A percentile compares a stretch with the other conserved stretches of the same genome.
phyloP scores from a whole-genome alignment of 2,113 vertebrate species.

The Oreochromis aureus region DNA sequence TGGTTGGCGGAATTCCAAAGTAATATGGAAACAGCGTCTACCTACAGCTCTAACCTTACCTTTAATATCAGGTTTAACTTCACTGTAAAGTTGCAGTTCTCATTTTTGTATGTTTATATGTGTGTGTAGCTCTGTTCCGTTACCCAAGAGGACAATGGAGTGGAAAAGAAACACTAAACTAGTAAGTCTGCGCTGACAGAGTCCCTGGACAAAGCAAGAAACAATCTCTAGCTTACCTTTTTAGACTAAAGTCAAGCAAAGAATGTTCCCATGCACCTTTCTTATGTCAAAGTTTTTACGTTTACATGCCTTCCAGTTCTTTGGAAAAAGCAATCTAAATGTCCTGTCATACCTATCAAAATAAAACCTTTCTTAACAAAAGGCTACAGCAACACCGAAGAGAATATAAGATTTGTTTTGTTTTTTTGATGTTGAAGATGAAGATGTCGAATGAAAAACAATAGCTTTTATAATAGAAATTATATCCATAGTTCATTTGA shows the following conservation, averaged over 20 bases:
- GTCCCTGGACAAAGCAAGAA: neutral
- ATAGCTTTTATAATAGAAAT: neutral
- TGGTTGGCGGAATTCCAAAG: neutral
- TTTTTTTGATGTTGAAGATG: neutral
- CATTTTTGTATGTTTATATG: neutral
- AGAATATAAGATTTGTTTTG: neutral
- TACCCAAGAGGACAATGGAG: neutral
- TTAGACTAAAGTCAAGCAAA: neutral
- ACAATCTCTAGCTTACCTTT: neutral
- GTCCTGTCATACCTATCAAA: conserved; percentile 5
- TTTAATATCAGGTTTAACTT: neutral
- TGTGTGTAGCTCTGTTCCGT: neutral
- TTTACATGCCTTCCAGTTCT: neutral
- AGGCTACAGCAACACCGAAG: neutral
- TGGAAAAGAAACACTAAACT: neutral
- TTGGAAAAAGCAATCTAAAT: neutral
- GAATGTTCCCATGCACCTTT: neutral
- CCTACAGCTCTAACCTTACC: neutral
- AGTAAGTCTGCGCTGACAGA: neutral
- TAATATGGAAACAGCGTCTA: neutral
- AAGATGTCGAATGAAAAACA: neutral
- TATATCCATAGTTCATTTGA: neutral
- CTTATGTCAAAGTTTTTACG: conserved; percentile 1
- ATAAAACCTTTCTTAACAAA: neutral
- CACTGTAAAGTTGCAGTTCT: neutral